Base-by-base conservation (phyloP, 2,888 invertebrate genomes). In the Serrognathus titanus region DNA sequence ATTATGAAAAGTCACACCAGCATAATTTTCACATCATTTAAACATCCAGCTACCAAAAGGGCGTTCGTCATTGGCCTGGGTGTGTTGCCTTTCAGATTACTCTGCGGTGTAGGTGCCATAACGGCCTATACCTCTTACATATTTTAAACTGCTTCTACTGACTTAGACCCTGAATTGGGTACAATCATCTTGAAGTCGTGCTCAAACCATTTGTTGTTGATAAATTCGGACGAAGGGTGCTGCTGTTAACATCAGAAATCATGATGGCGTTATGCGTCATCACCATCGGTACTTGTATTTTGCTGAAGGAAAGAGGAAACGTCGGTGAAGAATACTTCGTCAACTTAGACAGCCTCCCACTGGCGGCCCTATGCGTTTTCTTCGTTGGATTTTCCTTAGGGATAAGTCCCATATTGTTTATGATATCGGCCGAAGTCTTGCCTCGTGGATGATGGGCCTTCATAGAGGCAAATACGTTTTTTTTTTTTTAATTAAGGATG, bases 351-450 rank as follows among this genome's bases (percentile, higher is more conserved):
- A 90, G 89, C 88, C 71, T 92, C 51, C 91, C 92, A 0, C 74
- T 92, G 6, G 65, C 84, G 1, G 83, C 86, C 31, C 74, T 92
- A 13, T 86, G 88, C 11, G 60, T 88, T 1, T 93, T 89, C 74
- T 86, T 89, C 10, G 74, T 89, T n/a, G 83, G 88, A 24, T 92
- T 92, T 76, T 88, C 90, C 0, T 69, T 92, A 40, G 92, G 92
- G 41, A 88, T 86, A 66, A 92, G 92, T 0, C 92, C 92, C 0
- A 88, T 93, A 31, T 92, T 92, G 0, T 90, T 89, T 89, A 82
- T 92, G 80, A 87, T 89, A 82, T 52, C 62, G 13, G 85, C 91
- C 3, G 93, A 93, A 88, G 90, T 10, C 83, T 90, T 2, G 80
- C 87, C 24, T 91, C 90, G 73, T 91, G 91, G 90, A 69, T 87